Evolutionary conservation across 2,113 vertebrate species (phyloP).

Genomic region (Triplophysa siluroides): DNA sequence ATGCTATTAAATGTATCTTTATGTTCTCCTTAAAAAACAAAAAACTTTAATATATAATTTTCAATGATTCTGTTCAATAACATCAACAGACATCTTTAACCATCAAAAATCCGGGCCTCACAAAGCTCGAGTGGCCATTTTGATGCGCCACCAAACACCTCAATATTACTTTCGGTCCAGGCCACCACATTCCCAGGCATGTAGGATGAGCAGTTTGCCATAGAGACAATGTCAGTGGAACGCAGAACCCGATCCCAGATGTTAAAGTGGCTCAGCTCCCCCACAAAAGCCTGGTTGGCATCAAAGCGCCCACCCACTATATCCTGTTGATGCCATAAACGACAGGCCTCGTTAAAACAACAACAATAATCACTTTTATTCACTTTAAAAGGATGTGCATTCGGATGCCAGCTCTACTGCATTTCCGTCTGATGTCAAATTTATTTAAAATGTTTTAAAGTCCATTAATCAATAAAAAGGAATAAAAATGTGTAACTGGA

Average conservation of each 20-base stretch:
- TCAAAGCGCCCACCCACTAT: conserved; percentile 95
- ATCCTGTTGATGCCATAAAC: conserved; percentile 78
- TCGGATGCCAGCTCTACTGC: neutral
- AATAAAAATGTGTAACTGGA: neutral
- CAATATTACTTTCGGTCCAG: conserved; percentile 90
- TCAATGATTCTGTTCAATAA: neutral
- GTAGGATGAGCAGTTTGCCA: conserved; percentile 93
- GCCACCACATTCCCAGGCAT: conserved; percentile 91
- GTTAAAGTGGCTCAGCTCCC: conserved; percentile 96
- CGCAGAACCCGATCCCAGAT: conserved; percentile 95
- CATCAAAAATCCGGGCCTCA: conserved; percentile 85
- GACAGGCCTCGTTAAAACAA: conserved; percentile 49
- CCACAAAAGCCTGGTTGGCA: conserved; percentile 95
- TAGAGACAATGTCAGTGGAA: conserved; percentile 82
- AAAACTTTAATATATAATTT: no score
- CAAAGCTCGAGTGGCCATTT: conserved; percentile 90
- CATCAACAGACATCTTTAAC: conserved; percentile 68
- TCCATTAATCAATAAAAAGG: conserved; percentile 11
- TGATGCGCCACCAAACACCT: conserved; percentile 91
- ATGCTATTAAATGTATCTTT: no score
- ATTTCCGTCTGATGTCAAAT: neutral
- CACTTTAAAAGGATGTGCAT: conserved; percentile 8
- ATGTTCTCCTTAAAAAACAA: no score
- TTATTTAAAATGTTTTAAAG: neutral
- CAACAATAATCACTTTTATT: conserved; percentile 40